Conservation (phyloP, 2,888 invertebrate species). For the Chloromyia formosa region DNA sequence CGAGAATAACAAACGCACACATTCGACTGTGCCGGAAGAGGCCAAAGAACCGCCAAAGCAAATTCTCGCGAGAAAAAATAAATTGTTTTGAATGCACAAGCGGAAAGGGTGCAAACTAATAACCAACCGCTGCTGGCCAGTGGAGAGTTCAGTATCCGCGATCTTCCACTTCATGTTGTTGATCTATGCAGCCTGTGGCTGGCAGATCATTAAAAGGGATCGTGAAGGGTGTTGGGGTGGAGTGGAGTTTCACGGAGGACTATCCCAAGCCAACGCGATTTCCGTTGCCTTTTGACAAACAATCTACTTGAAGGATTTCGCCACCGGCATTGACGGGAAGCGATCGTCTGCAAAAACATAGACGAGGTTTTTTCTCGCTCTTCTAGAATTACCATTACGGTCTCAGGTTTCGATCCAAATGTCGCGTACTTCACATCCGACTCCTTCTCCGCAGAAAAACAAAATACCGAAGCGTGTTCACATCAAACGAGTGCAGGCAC, state of each 20-base stretch:
- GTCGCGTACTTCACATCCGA: background rate
- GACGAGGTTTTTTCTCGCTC: slow-evolving; percentile 12
- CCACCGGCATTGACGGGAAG: slow-evolving; percentile 6
- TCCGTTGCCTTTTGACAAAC: background rate
- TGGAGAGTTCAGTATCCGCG: slow-evolving; percentile 1
- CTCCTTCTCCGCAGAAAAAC: background rate
- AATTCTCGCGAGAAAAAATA: too few relatives aligned
- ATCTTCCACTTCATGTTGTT: slow-evolving; percentile 11
- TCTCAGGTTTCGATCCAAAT: slow-evolving; percentile 28
- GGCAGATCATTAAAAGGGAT: background rate
- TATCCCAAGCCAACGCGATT: background rate
- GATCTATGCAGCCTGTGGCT: background rate
- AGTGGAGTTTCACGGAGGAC: background rate
- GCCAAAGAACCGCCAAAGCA: slow-evolving; percentile 36
- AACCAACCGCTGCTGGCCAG: too few relatives aligned
- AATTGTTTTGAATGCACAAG: too few relatives aligned
- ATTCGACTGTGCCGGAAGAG: slow-evolving; percentile 18
- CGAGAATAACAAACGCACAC: background rate
- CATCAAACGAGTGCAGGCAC: background rate
- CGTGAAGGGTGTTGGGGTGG: background rate
- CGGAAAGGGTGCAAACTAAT: background rate
- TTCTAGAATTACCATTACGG: slow-evolving; percentile 21
- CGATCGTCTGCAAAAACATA: background rate
- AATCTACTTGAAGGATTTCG: background rate
- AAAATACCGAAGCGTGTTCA: background rate